These are phyloP conservation scores for Octonoba sinensis DNA, from an alignment of 2,888 invertebrate genomes.

Conservation along the genomic window DNA sequence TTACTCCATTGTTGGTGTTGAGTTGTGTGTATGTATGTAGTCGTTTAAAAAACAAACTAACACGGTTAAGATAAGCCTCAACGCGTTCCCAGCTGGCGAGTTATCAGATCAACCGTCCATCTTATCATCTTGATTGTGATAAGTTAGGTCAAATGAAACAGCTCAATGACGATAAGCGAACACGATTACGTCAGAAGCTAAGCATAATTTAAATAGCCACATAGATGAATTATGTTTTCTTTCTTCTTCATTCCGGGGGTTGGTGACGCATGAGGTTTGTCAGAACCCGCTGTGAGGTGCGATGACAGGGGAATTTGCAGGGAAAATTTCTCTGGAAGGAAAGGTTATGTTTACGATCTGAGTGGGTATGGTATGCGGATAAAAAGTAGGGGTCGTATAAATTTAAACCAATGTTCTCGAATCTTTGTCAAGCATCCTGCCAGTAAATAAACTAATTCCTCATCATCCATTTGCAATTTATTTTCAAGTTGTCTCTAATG, in stretches of 20 bases:
- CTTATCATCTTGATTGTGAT: constrained; percentile 29
- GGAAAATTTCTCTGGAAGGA: not conserved
- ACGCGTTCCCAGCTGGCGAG: constrained; percentile 21
- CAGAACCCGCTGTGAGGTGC: not conserved
- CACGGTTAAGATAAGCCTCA: constrained; percentile 23
- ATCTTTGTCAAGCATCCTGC: too few species aligned
- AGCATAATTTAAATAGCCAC: constrained; percentile 49
- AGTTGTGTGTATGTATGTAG: too few species aligned
- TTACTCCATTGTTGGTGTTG: too few species aligned
- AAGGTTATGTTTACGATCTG: too few species aligned
- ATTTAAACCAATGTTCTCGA: too few species aligned
- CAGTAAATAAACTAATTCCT: too few species aligned
- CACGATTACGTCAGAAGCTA: constrained; percentile 22
- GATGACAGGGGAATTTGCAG: not conserved
- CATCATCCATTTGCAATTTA: too few species aligned
- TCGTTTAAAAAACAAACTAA: not conserved
- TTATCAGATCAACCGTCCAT: constrained; percentile 32
- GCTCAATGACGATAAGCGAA: constrained; percentile 44
- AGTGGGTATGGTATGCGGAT: too few species aligned
- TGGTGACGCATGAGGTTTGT: constrained; percentile 3
- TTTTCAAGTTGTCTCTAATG: too few species aligned
- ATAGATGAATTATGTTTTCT: constrained; percentile 28
- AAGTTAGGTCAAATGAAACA: constrained; percentile 53
- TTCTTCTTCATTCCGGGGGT: not conserved
- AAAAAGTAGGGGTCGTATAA: too few species aligned